Conservation (phyloP, 2,113 vertebrate species). For the Lampris megalopsis region DNA sequence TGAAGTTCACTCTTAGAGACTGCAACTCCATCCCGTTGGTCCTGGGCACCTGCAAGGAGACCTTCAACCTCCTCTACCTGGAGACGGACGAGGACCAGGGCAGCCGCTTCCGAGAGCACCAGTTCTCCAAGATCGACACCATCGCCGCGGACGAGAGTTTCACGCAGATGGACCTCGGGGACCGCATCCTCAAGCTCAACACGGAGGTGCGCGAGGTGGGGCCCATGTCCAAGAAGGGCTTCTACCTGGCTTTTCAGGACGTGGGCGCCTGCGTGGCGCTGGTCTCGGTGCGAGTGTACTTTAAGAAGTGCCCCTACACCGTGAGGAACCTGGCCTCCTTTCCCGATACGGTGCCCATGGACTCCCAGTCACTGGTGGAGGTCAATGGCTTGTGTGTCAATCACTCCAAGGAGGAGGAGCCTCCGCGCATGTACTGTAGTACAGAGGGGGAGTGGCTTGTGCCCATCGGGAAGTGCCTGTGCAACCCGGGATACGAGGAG, state of each 20-base stretch:
- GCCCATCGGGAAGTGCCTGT: slow-evolving; percentile 97
- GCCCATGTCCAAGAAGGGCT: slow-evolving; percentile 92
- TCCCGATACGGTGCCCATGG: slow-evolving; percentile 96
- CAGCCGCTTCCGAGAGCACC: slow-evolving; percentile 93
- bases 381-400: slow-evolving; percentile 96
- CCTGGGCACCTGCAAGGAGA: slow-evolving; percentile 97
- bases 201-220: slow-evolving; percentile 97
- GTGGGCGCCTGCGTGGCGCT: slow-evolving; percentile 84
- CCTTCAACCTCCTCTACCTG: slow-evolving; percentile 97
- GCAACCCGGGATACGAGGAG: slow-evolving; percentile 94
- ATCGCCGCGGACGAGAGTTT: slow-evolving; percentile 99
- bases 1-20: slow-evolving; percentile 97
- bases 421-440: slow-evolving; percentile 98
- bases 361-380: slow-evolving; percentile 97
- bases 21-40: slow-evolving; percentile 98
- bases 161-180: slow-evolving; percentile 97
- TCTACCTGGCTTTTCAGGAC: slow-evolving; percentile 96
- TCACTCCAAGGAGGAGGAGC: slow-evolving; percentile 96
- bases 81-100: slow-evolving; percentile 94
- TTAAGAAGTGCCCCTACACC: slow-evolving; percentile 96
- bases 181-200: slow-evolving; percentile 98
- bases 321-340: slow-evolving; percentile 96
- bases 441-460: slow-evolving; percentile 99
- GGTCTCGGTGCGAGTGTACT: slow-evolving; percentile 91
- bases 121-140: slow-evolving; percentile 97